These are phyloP conservation scores for Callipepla squamata DNA, from an alignment of 2,113 vertebrate species.

Conservation along the genomic window DNA sequence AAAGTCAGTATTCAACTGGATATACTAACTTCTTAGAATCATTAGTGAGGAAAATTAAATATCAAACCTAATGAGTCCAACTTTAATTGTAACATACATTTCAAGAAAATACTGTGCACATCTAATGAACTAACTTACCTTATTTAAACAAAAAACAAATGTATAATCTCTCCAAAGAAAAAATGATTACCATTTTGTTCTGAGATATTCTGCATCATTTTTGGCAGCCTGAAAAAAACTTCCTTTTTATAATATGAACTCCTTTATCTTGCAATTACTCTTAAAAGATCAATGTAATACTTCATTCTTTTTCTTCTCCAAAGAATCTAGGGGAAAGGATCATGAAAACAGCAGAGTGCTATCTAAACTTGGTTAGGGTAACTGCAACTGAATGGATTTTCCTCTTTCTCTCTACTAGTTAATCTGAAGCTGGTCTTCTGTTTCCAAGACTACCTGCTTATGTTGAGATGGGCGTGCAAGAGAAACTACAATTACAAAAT, in stretches of 20 bases:
- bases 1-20: not conserved
- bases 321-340: not conserved
- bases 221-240: not conserved
- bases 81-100: not conserved
- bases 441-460: not conserved
- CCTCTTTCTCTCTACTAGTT: not conserved
- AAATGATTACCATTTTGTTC: not conserved
- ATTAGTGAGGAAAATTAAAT: not conserved
- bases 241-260: not conserved
- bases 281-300: not conserved
- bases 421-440: not conserved
- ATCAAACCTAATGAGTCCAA: not conserved
- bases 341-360: not conserved
- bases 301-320: not conserved
- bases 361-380: not conserved
- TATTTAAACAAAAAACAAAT: not conserved
- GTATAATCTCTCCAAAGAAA: not conserved
- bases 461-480: not conserved
- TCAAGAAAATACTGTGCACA: not conserved
- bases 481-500: not conserved
- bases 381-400: not conserved
- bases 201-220: not conserved
- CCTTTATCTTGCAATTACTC: not conserved
- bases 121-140: not conserved
- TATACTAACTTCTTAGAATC: not conserved